Percentiles rank a stretch among this genome's conserved stretches.
Conservation (phyloP, 2,113 vertebrate species). For the Saccopteryx leptura region DNA sequence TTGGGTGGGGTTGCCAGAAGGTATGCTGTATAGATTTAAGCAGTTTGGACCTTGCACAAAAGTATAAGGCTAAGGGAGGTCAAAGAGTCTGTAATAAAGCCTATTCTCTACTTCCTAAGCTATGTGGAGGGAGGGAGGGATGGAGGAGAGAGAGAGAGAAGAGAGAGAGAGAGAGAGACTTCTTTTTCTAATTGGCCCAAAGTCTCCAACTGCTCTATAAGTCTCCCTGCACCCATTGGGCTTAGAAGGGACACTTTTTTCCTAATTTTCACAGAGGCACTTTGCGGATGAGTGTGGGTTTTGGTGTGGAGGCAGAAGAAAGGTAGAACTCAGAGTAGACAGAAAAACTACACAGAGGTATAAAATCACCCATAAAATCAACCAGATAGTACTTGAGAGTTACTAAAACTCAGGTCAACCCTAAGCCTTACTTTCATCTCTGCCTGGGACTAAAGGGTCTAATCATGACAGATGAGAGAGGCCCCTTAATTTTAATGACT, state of each 20-base stretch:
- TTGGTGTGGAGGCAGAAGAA: neutral
- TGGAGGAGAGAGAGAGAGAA: too few species aligned
- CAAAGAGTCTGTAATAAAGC: neutral
- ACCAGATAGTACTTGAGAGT: neutral
- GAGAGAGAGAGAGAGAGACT: neutral
- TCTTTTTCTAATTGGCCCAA: neutral
- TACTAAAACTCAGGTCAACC: conserved; percentile 2
- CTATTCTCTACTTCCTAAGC: neutral
- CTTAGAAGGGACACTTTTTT: neutral
- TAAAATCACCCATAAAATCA: neutral
- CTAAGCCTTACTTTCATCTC: neutral
- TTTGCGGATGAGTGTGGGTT: neutral
- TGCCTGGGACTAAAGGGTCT: neutral
- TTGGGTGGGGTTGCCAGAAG: neutral
- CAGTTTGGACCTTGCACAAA: neutral
- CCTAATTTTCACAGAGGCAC: neutral
- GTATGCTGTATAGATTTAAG: neutral
- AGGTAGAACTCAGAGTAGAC: neutral
- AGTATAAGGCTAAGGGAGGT: neutral
- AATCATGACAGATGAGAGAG: too few species aligned
- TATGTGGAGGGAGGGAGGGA: neutral
- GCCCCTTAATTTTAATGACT: too few species aligned
- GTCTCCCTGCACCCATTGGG: neutral
- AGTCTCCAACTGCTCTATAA: neutral
- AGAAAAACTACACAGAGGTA: neutral